Evolutionary conservation across 2,797 vertebrate genomes (phyloP).

Genomic region (Erethizon dorsatum): DNA sequence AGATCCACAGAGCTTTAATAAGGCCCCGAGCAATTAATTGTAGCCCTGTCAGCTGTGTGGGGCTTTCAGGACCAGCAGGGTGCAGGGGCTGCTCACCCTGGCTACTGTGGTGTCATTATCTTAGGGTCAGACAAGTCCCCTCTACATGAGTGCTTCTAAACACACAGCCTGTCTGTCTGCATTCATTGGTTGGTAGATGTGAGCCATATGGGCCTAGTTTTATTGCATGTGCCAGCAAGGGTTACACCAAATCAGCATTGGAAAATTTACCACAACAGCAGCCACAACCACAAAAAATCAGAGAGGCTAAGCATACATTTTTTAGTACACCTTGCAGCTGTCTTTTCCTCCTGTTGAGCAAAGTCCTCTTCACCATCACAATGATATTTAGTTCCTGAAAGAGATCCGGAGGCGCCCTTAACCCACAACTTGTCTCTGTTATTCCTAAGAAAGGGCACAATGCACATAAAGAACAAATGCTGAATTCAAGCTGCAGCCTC

Average conservation of each 20-base stretch:
- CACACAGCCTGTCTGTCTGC: constrained; percentile 44
- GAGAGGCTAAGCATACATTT: background rate
- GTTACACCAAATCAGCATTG: constrained; percentile 11
- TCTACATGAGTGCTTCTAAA: background rate
- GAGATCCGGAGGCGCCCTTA: rapidly evolving
- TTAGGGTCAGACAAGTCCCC: background rate
- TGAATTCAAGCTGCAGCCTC: background rate
- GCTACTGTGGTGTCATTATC: background rate
- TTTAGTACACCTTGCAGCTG: background rate
- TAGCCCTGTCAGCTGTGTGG: background rate
- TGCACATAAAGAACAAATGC: background rate
- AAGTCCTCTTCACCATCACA: background rate
- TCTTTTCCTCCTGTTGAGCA: background rate
- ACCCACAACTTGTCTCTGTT: background rate
- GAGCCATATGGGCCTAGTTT: constrained; percentile 13
- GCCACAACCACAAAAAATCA: background rate
- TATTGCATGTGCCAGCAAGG: background rate
- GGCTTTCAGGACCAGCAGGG: background rate
- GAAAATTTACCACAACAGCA: constrained; percentile 22
- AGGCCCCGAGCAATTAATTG: constrained; percentile 24
- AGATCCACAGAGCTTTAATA: background rate
- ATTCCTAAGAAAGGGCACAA: background rate
- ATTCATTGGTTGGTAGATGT: constrained; percentile 53
- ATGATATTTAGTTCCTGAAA: background rate
- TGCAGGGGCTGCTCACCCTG: background rate